Conservation (phyloP, 2,113 vertebrate species). For the Menura novaehollandiae region DNA sequence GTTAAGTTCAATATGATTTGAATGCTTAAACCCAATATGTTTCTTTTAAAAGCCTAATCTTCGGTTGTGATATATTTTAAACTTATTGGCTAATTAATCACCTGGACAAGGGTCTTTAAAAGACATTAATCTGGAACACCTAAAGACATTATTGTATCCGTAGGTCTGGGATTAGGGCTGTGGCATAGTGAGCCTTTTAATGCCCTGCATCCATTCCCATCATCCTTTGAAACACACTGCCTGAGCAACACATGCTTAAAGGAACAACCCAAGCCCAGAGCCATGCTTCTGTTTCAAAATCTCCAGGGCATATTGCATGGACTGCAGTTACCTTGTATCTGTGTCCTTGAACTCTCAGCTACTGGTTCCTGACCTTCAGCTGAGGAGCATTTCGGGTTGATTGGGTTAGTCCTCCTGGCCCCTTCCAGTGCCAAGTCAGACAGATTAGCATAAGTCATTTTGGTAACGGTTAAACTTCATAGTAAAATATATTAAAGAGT, state of each 20-base stretch:
- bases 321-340: background rate
- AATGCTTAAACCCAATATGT: background rate
- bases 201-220: fast-evolving
- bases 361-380: background rate
- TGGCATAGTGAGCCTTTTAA: background rate
- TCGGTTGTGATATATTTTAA: background rate
- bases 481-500: background rate
- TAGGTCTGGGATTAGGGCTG: background rate
- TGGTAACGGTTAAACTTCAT: background rate
- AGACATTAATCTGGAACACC: background rate
- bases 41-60: background rate
- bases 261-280: background rate
- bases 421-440: background rate
- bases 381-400: background rate
- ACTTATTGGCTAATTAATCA: background rate
- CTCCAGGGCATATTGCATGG: background rate
- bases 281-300: background rate
- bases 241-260: background rate
- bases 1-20: background rate
- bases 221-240: background rate
- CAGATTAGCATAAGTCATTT: background rate
- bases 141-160: background rate
- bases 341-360: background rate
- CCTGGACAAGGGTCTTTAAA: background rate
- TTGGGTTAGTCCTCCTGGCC: background rate